Evolutionary conservation across 2,888 invertebrate species (phyloP).

Genomic region (Metacarcinus magister): DNA sequence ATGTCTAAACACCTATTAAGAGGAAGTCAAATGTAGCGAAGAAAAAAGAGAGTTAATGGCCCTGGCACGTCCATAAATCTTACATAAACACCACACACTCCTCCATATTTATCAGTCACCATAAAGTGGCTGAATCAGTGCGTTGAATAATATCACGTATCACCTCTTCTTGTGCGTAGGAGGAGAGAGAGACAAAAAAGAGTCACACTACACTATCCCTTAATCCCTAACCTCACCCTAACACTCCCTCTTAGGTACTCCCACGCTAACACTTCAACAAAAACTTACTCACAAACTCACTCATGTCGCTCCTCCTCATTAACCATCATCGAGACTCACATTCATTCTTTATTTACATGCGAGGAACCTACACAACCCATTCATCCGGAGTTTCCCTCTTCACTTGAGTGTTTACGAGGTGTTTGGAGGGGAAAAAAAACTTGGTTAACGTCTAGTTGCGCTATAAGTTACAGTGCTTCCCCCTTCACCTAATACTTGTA

Average conservation of each 20-base stretch:
- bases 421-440: neutral
- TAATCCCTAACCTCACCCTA: neutral
- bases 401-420: neutral
- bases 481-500: conserved; percentile 33
- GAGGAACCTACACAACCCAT: neutral
- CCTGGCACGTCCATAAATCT: neutral
- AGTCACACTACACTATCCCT: neutral
- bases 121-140: conserved; percentile 13
- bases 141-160: neutral
- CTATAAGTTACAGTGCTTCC: conserved; percentile 1
- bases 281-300: neutral
- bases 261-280: neutral
- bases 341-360: conserved; percentile 19
- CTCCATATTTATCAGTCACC: conserved; percentile 17
- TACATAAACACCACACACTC: conserved; percentile 4
- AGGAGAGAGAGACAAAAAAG: neutral
- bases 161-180: neutral
- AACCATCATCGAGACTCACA: conserved; percentile 18
- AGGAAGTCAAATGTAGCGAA: conserved; percentile 38
- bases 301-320: neutral
- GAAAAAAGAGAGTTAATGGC: conserved; percentile 29
- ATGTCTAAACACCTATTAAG: conserved; percentile 44
- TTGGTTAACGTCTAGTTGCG: neutral
- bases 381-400: neutral
- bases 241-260: conserved; percentile 7